phyloP scores from a whole-genome alignment of 2,888 invertebrate genomes.

The Lampropteryx suffumata region DNA sequence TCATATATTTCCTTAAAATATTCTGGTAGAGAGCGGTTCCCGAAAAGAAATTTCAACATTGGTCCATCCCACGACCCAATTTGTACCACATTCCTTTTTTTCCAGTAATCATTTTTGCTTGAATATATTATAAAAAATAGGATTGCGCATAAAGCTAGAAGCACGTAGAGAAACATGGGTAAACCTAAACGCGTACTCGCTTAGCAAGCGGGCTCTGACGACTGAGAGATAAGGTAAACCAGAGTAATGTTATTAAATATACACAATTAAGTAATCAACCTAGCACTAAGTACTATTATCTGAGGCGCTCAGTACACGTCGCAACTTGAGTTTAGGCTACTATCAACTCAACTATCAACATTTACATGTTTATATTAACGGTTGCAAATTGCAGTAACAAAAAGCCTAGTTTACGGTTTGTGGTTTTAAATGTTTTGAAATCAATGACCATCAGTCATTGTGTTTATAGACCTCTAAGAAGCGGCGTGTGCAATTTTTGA shows the following conservation, averaged over 20 bases:
- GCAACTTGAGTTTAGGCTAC: too few species aligned
- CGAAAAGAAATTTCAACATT: conserved; percentile 47
- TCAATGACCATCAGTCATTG: too few species aligned
- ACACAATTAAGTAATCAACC: too few species aligned
- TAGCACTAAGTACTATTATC: too few species aligned
- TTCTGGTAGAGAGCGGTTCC: conserved; percentile 53
- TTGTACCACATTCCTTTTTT: conserved; percentile 51
- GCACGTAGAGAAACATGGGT: conserved; percentile 29
- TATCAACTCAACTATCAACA: too few species aligned
- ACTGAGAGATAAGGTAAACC: conserved; percentile 1
- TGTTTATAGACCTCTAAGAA: too few species aligned
- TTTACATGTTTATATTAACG: too few species aligned
- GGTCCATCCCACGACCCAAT: conserved; percentile 30
- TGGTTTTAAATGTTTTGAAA: too few species aligned
- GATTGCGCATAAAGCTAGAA: conserved; percentile 35
- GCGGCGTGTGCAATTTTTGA: too few species aligned
- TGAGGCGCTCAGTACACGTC: too few species aligned
- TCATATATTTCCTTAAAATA: conserved; percentile 54
- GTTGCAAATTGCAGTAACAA: too few species aligned
- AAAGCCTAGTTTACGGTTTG: too few species aligned
- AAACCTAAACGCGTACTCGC: neutral
- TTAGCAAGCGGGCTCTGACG: neutral
- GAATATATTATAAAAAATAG: conserved; percentile 28
- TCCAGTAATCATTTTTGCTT: conserved; percentile 54
- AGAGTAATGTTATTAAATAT: neutral